Base-by-base conservation (phyloP, 92 coral and sea anemone genomes). In the Desmophyllum pertusum region DNA sequence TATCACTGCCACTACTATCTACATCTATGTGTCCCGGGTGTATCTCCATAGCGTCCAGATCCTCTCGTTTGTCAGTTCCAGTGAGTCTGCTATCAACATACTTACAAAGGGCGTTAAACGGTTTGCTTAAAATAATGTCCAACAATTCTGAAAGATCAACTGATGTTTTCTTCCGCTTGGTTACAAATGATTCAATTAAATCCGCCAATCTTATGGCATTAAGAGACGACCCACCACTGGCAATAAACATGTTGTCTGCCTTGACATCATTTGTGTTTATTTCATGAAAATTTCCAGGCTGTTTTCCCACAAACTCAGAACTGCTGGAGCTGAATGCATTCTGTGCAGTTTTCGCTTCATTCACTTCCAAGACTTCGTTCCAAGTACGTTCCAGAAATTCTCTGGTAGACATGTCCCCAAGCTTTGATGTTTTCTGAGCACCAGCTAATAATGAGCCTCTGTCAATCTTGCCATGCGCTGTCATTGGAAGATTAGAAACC, bases 391-490 rank as follows among this genome's bases (percentile, higher is more conserved):
- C 59, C 43, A 92, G 70, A 51, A 77, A 50, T 30, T 87, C 83
- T 52, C 88, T 87, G n/a, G 48, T 66, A 43, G 84, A 62, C 27
- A 45, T 30, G 18, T 53, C 53, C 38, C 13, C 71, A 51, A 79
- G 15, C 27, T 18, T 25, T 61, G 51, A 23, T 31, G 59, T 37
- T 52, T 33, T 61, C 42, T 77, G 72, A 40, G 76, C 35, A 45
- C 41, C 42, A 23, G 35, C 70, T 13, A 93, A 90, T 52, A 93
- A 70, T 1, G 86, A 78, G 53, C 52, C 78, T 29, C 84, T 86
- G 88, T 96, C 90, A 37, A 92, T 91, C 87, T 96, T 96, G 5
- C 98, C 98, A 77, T 96, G 98, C 52, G 85, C 79, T 35, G 98
- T 96, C 88, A 94, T 77, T 21, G 98, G 98, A 21, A 96, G 82